Base-by-base conservation (phyloP, 2,888 invertebrate genomes). In the Furcula furcula region DNA sequence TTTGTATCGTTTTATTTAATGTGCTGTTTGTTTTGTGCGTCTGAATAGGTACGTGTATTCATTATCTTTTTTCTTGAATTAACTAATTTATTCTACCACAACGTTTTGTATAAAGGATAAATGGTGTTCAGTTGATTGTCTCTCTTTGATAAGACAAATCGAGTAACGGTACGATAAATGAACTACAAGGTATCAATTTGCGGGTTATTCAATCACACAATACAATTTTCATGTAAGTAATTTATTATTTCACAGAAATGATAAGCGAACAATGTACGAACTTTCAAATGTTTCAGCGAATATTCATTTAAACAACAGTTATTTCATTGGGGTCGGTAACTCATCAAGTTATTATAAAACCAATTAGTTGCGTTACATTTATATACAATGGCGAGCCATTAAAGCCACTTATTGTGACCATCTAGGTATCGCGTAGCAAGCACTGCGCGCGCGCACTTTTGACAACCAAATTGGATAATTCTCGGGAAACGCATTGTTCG, bases 391-490 rank as follows among this genome's bases (percentile, higher is more conserved):
- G 34, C 29, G 31, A 32, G 47, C 35, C 47, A 58, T 69, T 59
- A 60, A 47, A 47, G 48, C 28, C 49, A 56, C 62, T 64, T 68
- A 62, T 61, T 52, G 61, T 47, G 59, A 48, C 54, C 56, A 65
- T 57, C 54, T 53, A 43, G 50, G 36, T 48, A 56, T 47, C 44
- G 36, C 48, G 34, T 36, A 32, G 38, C 46, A 40, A 41, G n/a
- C n/a, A n/a, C n/a, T 56, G 67, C 68, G 73, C 68, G 55, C 55
- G 73, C 71, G 73, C 74, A 71, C 61, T 82, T 85, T 82, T 86
- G 87, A 88, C 86, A 80, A 74, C 73, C 64, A 85, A 88, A 88
- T 83, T 87, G 78, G 76, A 79, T 82, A 83, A 86, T 82, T 65
- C 66, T 65, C 75, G 77, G 77, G 77, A 81, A 76, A 75, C 64